Evolutionary conservation across 1,140 invertebrate species (phyloP), one percentile per base, ranked within the genome.

Genomic region (Cotesia typhae): DNA sequence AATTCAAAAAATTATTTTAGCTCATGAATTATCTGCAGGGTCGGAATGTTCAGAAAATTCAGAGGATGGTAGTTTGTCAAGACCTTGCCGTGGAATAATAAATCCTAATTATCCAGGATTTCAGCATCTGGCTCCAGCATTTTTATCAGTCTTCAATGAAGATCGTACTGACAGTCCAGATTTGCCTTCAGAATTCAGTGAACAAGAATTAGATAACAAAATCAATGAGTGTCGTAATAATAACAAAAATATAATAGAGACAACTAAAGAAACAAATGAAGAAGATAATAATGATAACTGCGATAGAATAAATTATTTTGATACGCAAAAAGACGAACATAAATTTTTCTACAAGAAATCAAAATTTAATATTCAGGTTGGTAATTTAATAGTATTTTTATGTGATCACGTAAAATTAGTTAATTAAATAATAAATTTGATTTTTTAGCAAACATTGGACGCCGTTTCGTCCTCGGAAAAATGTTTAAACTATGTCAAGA

Each of bases 21-120:
- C 53, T 28, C 71, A 72, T 35, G 70, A 72, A 51, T 67, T 67
- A 37, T 84, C 83, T 36, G 76, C 70, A 20, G 75, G 76, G 51
- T 75, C 76, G 5, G 86, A 87, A 59, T 87, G 85, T 81, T 87
- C 85, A 12, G 86, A 86, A 68, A 84, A 77, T 75, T 84, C 83
- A 28, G 84, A 85, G 37, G 86, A 87, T 47, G 83, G 78, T 17
- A 86, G 83, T 60, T 67, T 82, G 1, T 81, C 82, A 0, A 65
- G 78, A 4, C 77, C 79, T 57, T 84, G 82, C 36, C 88, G 92
- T 74, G 92, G 92, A 57, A 93, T 94, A 71, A 90, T 93, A 75
- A 94, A 94, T 84, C 92, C 92, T 6, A 94, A 94, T 83, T 94
- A 94, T 83, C 92, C 92, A 6, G 92, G 92, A 80, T 89, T 88